Evolutionary conservation across 2,113 vertebrate species (phyloP), one percentile per base, ranked within the genome.

Genomic region (Saccopteryx leptura): DNA sequence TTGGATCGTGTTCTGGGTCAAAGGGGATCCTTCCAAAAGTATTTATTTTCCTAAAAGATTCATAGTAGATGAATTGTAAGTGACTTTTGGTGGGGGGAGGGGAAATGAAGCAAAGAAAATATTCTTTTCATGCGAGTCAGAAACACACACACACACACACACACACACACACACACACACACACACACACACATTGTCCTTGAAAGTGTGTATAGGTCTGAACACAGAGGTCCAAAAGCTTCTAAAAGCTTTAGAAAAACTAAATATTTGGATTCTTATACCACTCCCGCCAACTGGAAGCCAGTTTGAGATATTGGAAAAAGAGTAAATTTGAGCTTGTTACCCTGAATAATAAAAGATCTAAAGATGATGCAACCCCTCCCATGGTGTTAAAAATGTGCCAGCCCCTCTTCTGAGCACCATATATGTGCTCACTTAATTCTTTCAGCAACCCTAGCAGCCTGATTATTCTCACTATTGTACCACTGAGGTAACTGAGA

Each of bases 11-110:
- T 63, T 80, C 14, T 28, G 24, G 18, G 82, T 78, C 58, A 93
- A 75, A 84, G 23, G 68, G 76, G 66, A 86, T 48, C 1, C 56
- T 91, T 91, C 83, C n/a, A 58, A 92, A 91, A 84, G 23, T 85
- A 24, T 72, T 81, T 78, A 54, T 90, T 96, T 96, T 91, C 50
- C 33, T 75, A 28, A 79, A 78, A 66, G 8, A 39, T 91, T 83
- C 23, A 15, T 61, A n/a, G 63, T 23, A 80, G 61, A 52, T 5
- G 19, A 80, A 50, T 52, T 75, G 1, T 58, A 83, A 81, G 46
- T 88, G 31, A 21, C 28, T 93, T 89, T 95, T 26, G 63, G 17
- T 4, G 17, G 46, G 23, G 18, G 56, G 12, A 54, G 9, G 4
- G 13, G 26, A 81, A 63, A 66, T 14, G 65, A 95, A 92, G 48